phyloP scores from a whole-genome alignment of 2,888 invertebrate species.

The Netelia inedita region DNA sequence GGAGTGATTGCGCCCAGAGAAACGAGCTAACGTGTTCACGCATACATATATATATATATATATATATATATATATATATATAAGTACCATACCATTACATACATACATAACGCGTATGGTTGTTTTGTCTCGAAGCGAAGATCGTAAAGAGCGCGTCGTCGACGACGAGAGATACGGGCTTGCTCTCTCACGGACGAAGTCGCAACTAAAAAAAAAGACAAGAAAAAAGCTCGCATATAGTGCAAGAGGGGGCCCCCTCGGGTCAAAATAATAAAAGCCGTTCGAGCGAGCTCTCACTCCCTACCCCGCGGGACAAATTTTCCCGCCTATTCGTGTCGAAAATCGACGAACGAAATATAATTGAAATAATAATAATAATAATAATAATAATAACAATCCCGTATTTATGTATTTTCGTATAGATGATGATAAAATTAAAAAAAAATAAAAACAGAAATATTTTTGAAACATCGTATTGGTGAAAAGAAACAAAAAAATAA shows the following conservation, averaged over 20 bases:
- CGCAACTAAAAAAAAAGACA: conserved; percentile 11
- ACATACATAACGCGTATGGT: background rate
- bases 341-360: too few species aligned
- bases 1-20: conserved; percentile 57
- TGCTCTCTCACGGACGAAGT: conserved; percentile 31
- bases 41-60: background rate
- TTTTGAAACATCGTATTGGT: too few species aligned
- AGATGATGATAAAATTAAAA: too few species aligned
- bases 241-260: conserved; percentile 6
- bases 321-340: background rate
- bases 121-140: conserved; percentile 44
- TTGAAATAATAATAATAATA: too few species aligned
- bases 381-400: too few species aligned
- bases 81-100: conserved; percentile 13
- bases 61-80: background rate
- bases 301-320: background rate
- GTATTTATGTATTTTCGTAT: too few species aligned
- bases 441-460: too few species aligned
- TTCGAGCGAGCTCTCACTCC: conserved; percentile 15
- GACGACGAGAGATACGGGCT: conserved; percentile 42
- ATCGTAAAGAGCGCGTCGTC: conserved; percentile 62
- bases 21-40: conserved; percentile 28
- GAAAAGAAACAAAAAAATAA: too few species aligned
- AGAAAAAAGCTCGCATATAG: conserved; percentile 32
- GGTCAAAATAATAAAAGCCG: conserved; percentile 49